A percentile compares a stretch with the other conserved stretches of the same genome.
phyloP scores from a whole-genome alignment of 2,888 invertebrate genomes.

The Oxyteleia sp. region DNA sequence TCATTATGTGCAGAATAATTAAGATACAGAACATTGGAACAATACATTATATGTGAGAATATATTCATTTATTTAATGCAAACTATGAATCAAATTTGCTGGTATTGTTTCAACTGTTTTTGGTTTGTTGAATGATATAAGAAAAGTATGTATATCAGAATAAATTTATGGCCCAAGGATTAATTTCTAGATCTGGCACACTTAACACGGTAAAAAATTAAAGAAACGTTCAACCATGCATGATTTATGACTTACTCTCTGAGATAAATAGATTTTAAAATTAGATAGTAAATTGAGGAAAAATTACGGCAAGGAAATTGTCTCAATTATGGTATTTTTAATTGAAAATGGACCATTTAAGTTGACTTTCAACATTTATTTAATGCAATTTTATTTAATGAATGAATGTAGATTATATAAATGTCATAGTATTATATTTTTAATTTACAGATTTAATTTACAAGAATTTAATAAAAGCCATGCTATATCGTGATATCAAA shows the following conservation, averaged over 20 bases:
- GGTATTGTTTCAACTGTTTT: slow-evolving; percentile 32
- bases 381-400: neutral
- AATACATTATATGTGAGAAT: neutral
- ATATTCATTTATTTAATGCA: slow-evolving; percentile 38
- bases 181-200: slow-evolving; percentile 55
- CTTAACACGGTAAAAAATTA: slow-evolving; percentile 46
- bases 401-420: no score
- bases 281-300: slow-evolving; percentile 22
- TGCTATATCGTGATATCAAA: slow-evolving; percentile 27
- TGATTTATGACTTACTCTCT: slow-evolving; percentile 30
- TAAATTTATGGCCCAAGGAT: slow-evolving; percentile 58
- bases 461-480: slow-evolving; percentile 30
- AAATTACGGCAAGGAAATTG: neutral
- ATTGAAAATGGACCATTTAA: neutral
- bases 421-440: no score
- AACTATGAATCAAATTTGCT: slow-evolving; percentile 27
- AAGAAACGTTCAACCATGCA: slow-evolving; percentile 44
- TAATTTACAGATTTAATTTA: slow-evolving; percentile 21
- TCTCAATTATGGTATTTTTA: slow-evolving; percentile 2
- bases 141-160: slow-evolving; percentile 41
- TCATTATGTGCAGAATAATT: neutral
- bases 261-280: slow-evolving; percentile 44
- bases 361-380: neutral
- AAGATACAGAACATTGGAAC: neutral
- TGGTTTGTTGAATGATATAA: slow-evolving; percentile 41